Evolutionary conservation across 2,113 vertebrate species (phyloP), one percentile per base, ranked within the genome.

Genomic region (Cygnus buccinator): DNA sequence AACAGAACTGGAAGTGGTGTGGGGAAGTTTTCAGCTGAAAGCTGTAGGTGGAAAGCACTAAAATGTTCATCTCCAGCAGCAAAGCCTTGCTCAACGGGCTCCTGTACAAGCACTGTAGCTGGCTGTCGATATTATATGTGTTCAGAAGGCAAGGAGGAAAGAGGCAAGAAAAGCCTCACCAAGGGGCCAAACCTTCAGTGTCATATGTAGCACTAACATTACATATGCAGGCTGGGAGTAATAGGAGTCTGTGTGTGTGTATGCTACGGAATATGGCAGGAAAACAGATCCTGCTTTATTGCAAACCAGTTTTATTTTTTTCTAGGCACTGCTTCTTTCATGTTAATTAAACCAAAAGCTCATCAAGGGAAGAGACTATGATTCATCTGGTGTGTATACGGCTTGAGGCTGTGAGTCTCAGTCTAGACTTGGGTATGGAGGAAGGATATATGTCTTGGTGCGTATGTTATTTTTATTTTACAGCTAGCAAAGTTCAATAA

Each of bases 391-490:
- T 35, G 2, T 8, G 12, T 37, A 2, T 22, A 25, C 0, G 10
- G 15, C 59, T 62, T 58, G 22, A 39, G 11, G 9, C 44, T 63
- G 11, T 1, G 1, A 65, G 52, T 46, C 39, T 52, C 2, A 1
- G 15, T 66, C 18, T 54, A 62, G 62, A 28, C 1, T 2, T 63
- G 37, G 28, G 48, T 91, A 78, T 35, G 62, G 84, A 76, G 72
- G 44, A 84, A 57, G 25, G 13, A 17, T 85, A 50, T 0, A 0
- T 75, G 10, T 62, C 35, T 84, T 77, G 15, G 4, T 62, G 19
- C 29, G 13, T 33, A 8, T 68, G 20, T 62, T 75, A 43, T 87
- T 90, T 95, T 86, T 83, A 63, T 81, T 93, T 81, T 81, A 82
- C 28, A 81, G 37, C 63, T 75, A 71, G 76, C 6, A 67, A 55